Evolutionary conservation across 2,797 vertebrate species (phyloP).

Genomic region (Lagocephalus sceleratus): DNA sequence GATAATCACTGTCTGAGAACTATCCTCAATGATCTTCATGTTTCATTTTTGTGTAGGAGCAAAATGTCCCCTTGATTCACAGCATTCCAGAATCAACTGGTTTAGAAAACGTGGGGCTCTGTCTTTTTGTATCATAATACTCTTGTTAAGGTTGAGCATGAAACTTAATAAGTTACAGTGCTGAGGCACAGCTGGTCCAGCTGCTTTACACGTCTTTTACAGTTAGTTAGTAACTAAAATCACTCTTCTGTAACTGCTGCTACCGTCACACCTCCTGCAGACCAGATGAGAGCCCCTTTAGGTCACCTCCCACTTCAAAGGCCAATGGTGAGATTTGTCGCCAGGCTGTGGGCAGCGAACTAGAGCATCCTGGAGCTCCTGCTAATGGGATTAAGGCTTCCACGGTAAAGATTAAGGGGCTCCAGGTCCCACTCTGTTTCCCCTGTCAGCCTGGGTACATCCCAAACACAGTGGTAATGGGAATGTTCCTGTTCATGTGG

Average conservation of each 20-base stretch:
- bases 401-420: conserved; percentile 65
- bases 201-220: no score
- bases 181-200: no score
- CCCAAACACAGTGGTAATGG: conserved; percentile 39
- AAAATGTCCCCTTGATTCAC: no score
- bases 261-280: conserved; percentile 36
- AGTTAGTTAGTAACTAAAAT: not conserved
- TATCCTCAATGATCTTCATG: not conserved
- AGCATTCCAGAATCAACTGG: no score
- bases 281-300: conserved; percentile 37
- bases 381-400: conserved; percentile 67
- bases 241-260: conserved; percentile 11
- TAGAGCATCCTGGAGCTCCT: conserved; percentile 51
- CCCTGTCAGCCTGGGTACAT: conserved; percentile 46
- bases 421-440: conserved; percentile 50
- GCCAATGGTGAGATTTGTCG: conserved; percentile 38
- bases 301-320: conserved; percentile 61
- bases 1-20: not conserved
- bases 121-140: no score
- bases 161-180: no score
- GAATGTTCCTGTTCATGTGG: conserved; percentile 18
- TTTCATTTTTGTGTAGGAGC: conserved; percentile 3
- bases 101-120: no score
- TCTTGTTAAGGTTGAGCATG: no score
- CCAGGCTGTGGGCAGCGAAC: conserved; percentile 50